Conservation (phyloP, 2,888 invertebrate genomes). For the Drosophila fungiperda region DNA sequence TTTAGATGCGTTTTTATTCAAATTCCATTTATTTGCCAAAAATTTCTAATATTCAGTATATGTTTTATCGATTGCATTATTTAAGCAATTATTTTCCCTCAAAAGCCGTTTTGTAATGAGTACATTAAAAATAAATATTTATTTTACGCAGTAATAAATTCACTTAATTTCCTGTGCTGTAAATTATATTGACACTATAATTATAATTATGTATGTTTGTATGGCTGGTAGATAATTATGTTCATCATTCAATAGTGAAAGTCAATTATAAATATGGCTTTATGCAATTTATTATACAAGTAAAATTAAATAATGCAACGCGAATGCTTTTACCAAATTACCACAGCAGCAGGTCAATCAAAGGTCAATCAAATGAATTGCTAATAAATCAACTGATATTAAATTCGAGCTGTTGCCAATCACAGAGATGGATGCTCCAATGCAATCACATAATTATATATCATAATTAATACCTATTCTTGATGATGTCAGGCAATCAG, state of each 20-base stretch:
- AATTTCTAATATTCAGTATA: background rate
- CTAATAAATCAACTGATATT: background rate
- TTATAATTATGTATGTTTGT: constrained; percentile 35
- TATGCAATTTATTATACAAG: background rate
- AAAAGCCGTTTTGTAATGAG: background rate
- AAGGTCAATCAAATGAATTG: background rate
- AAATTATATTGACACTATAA: constrained; percentile 51
- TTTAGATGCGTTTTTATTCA: background rate
- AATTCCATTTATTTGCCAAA: background rate
- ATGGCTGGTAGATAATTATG: constrained; percentile 29
- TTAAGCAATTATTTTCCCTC: constrained; percentile 11
- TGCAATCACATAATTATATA: background rate
- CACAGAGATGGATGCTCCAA: background rate
- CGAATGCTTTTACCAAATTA: constrained; percentile 9
- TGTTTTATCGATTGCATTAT: background rate
- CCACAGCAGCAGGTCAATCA: too few species aligned
- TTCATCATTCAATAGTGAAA: constrained; percentile 18
- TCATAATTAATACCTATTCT: background rate
- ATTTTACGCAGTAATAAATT: constrained; percentile 62
- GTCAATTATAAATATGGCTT: constrained; percentile 23
- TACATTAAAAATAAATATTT: constrained; percentile 7
- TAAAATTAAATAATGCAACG: background rate
- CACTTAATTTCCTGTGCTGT: constrained; percentile 39
- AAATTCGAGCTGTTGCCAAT: background rate
- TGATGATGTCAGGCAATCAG: background rate